phyloP scores from a whole-genome alignment of 2,113 vertebrate genomes.

The Scartelaos histophorus region DNA sequence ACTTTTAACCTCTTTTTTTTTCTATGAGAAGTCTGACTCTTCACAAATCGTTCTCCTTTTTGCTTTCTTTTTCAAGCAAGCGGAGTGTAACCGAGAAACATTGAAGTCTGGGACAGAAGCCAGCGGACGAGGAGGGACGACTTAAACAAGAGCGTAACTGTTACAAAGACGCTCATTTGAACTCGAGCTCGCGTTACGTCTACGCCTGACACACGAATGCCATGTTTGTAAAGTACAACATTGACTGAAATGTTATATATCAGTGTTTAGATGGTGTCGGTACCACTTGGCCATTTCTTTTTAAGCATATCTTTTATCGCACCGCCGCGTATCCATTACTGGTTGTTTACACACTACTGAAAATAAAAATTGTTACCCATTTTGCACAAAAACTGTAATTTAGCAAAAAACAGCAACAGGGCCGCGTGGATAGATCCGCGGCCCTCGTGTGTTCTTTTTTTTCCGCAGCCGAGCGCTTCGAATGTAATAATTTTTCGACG shows the following conservation, averaged over 20 bases:
- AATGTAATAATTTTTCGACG: not conserved
- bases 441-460: not conserved
- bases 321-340: constrained; percentile 17
- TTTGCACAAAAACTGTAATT: not conserved
- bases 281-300: constrained; percentile 24
- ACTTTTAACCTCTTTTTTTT: constrained; percentile 42
- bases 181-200: not conserved
- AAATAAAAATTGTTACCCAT: constrained; percentile 15
- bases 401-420: not conserved
- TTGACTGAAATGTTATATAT: constrained; percentile 22
- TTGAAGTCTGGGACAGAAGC: not conserved
- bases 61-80: constrained; percentile 69
- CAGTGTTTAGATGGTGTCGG: constrained; percentile 48
- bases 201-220: constrained; percentile 3
- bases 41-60: constrained; percentile 66
- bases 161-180: constrained; percentile 21
- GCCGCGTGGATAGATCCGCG: not conserved
- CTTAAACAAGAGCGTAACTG: constrained; percentile 2
- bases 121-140: not conserved
- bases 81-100: constrained; percentile 52
- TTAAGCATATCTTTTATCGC: constrained; percentile 21
- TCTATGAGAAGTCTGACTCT: constrained; percentile 11
- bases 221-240: constrained; percentile 7
- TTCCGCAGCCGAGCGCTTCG: constrained; percentile 28
- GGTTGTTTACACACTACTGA: constrained; percentile 37